Base-by-base conservation (phyloP, 2,797 vertebrate species). In the Pempheris klunzingeri region DNA sequence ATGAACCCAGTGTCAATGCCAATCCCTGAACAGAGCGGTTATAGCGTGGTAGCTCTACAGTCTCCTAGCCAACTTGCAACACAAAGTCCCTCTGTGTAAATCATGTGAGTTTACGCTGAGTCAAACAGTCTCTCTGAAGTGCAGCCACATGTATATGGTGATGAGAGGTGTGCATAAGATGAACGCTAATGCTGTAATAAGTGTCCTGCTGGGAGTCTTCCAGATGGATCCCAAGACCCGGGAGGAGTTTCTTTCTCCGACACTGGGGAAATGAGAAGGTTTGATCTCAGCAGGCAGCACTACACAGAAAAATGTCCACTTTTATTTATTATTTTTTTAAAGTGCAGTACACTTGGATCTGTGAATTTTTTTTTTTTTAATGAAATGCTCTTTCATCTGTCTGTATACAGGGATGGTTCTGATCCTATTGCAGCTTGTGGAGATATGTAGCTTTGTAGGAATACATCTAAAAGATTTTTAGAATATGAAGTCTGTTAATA, bases 81-180 rank as follows among this genome's bases (percentile, higher is more conserved):
- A n/a, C 43, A n/a, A 46, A 47, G 17, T 13, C 43, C 66, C 14
- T 36, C 7, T 4, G 22, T 26, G 30, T 66, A 13, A 53, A 53
- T 67, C 38, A 46, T 43, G n/a, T 36, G 12, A 3, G 36, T 22
- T 17, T 8, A 50, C 0, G 2, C 5, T 32, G 17, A 15, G 3
- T 26, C 49, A 18, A 65, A 43, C 8, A 22, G 34, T 43, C 15
- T 36, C 15, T 41, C 32, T 47, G 13, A 12, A 28, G 54, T 76
- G 18, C 30, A 62, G 41, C 18, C 50, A 65, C 52, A 74, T 66
- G 71, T 65, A 32, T 18, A 69, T 76, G 57, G 58, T 47, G 74
- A 69, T 76, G 65, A 62, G 65, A 69, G 64, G 57, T 24, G 64
- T 61, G 38, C 38, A 53, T 46, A 71, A n/a, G 69, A 61, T 43